These are phyloP conservation scores for Limenitis camilla DNA, from an alignment of 2,888 invertebrate genomes.

Conservation along the genomic window DNA sequence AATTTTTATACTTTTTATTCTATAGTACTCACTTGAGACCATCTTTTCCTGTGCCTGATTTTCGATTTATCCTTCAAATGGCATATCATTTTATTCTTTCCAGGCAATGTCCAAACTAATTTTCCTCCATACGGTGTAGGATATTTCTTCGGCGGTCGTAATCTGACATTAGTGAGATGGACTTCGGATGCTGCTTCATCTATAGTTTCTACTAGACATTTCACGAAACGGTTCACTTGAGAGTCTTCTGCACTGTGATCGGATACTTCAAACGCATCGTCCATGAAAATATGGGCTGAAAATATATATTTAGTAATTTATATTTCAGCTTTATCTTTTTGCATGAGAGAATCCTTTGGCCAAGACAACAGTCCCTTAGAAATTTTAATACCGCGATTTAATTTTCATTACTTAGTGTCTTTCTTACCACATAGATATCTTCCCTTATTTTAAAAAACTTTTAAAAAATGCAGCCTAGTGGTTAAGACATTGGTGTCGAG, in stretches of 20 bases:
- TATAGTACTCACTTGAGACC: slow-evolving; percentile 83
- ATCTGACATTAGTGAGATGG: slow-evolving; percentile 76
- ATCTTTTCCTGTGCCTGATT: slow-evolving; percentile 91
- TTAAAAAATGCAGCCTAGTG: too few species aligned
- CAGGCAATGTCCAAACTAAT: slow-evolving; percentile 87
- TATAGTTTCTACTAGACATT: slow-evolving; percentile 80
- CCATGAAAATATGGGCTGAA: slow-evolving; percentile 87
- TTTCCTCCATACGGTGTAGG: slow-evolving; percentile 92
- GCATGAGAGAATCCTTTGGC: too few species aligned
- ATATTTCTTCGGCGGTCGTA: slow-evolving; percentile 81
- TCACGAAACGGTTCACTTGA: slow-evolving; percentile 87
- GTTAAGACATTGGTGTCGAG: too few species aligned
- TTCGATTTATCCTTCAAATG: slow-evolving; percentile 93
- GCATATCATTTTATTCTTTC: slow-evolving; percentile 86
- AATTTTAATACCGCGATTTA: too few species aligned
- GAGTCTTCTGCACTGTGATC: slow-evolving; percentile 79
- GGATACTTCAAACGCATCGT: slow-evolving; percentile 84
- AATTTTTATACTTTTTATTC: neutral
- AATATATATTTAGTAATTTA: too few species aligned
- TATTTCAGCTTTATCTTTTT: too few species aligned
- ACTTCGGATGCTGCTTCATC: slow-evolving; percentile 84
- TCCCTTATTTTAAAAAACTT: too few species aligned
- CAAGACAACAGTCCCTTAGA: too few species aligned
- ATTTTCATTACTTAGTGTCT: too few species aligned
- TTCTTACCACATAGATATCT: too few species aligned